These are phyloP conservation scores for Chlorops oryzae DNA, from an alignment of 1,140 invertebrate species.

Conservation along the genomic window DNA sequence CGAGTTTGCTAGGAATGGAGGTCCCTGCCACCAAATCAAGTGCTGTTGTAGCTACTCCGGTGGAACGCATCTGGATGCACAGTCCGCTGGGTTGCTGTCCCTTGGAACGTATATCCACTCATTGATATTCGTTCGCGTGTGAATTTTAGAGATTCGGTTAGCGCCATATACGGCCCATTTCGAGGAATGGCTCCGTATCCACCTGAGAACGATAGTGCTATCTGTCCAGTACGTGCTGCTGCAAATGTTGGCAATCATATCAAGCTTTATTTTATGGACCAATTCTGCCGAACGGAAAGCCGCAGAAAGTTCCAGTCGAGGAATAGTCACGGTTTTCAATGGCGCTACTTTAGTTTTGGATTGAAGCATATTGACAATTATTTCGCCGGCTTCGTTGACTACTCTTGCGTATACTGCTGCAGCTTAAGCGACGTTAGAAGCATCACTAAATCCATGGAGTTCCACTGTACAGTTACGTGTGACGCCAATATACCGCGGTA, in stretches of 20 bases:
- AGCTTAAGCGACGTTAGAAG: no score
- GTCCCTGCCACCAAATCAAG: no score
- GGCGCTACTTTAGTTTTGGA: constrained; percentile 42
- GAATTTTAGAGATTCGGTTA: constrained; percentile 38
- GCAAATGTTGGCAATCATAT: constrained; percentile 7
- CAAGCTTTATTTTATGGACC: constrained; percentile 13
- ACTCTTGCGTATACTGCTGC: constrained; percentile 29
- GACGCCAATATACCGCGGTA: no score
- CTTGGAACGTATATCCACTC: no score
- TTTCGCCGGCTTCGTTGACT: constrained; percentile 6
- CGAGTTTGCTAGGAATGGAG: no score
- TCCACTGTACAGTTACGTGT: no score
- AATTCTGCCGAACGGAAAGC: constrained; percentile 31
- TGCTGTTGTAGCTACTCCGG: no score
- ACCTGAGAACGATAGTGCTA: constrained; percentile 37
- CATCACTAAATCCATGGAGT: no score
- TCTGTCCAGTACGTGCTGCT: constrained; percentile 23
- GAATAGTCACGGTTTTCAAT: constrained; percentile 29
- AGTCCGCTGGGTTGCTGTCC: no score
- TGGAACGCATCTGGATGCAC: no score
- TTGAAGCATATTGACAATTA: constrained; percentile 22
- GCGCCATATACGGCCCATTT: constrained; percentile 36
- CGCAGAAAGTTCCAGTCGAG: constrained; percentile 35
- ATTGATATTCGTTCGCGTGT: constrained; percentile 25
- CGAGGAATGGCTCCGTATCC: constrained; percentile 27